Evolutionary conservation across 2,797 vertebrate species (phyloP).

Genomic region (Sebastes elongatus): DNA sequence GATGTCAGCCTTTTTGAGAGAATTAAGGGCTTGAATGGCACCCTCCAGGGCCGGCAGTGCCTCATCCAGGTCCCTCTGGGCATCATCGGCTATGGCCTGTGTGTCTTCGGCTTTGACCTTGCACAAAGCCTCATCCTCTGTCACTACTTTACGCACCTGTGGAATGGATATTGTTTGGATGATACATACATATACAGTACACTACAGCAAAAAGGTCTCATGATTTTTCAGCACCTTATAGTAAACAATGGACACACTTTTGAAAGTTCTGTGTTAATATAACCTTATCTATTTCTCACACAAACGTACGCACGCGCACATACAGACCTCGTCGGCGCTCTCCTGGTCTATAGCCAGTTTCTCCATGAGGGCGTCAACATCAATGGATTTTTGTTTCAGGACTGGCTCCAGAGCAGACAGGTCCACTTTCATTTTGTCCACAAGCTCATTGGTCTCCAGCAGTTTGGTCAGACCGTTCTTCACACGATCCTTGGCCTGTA

Average conservation of each 20-base stretch:
- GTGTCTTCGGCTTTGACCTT: slow-evolving; percentile 88
- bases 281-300: background rate
- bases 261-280: background rate
- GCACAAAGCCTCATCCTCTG: slow-evolving; percentile 86
- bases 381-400: slow-evolving; percentile 85
- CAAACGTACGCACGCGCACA: background rate
- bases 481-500: slow-evolving; percentile 86
- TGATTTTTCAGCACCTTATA: background rate
- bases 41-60: slow-evolving; percentile 85
- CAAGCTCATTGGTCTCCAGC: slow-evolving; percentile 86
- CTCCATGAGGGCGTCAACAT: slow-evolving; percentile 86
- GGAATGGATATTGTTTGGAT: background rate
- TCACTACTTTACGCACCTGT: slow-evolving; percentile 84
- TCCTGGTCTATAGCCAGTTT: slow-evolving; percentile 87
- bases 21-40: slow-evolving; percentile 85
- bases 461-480: slow-evolving; percentile 88
- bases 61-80: slow-evolving; percentile 87
- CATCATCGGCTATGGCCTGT: slow-evolving; percentile 87
- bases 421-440: slow-evolving; percentile 89
- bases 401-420: slow-evolving; percentile 87
- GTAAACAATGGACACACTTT: background rate
- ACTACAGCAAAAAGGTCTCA: background rate
- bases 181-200: background rate
- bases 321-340: slow-evolving; percentile 84
- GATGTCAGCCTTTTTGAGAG: slow-evolving; percentile 89